Base-by-base conservation (phyloP, 1,140 invertebrate genomes). In the Drosophila triauraria region DNA sequence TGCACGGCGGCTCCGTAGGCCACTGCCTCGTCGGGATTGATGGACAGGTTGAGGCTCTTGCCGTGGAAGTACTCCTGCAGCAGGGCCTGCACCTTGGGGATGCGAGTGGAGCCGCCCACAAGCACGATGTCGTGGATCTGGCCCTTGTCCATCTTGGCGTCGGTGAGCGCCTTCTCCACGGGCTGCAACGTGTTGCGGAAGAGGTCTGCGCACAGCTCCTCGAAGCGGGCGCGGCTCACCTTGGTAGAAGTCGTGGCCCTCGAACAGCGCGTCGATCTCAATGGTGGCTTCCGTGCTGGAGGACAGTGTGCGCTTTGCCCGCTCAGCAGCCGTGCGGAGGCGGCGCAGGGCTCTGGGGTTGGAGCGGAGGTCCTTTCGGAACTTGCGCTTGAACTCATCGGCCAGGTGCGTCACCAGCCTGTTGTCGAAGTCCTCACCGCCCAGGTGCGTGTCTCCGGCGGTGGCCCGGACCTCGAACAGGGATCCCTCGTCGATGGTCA, bases 201-300 rank as follows among this genome's bases (percentile, higher is more conserved):
- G 40, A 98, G 94, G 93, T 98, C 98, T 57, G 96, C 95, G 91
- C 96, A 97, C 27, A 99, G 93, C 93, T 98, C 97, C 93, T 98
- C 97, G 91, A 97, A 97, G 43, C 96, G 93, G 8, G 97, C 97
- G 78, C 97, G 94, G 25, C 96, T 96, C 42, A 98, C 95, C 90
- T 95, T 97, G 1, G 97, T 98, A 97, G 93, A 97, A 98, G 92
- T 98, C 97, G 38, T 96, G 94, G 10, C 96, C 96, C 69, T 96
- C 96, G 67, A 95, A 95, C 30, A 97, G 88, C 5, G 96, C 95
- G 82, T 96, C 96, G 51, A 96, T 95, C 93, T 96, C 96, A 70
- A 97, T 93, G 91, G 94, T 96, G 2, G 95, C 95, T 93, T 96
- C 95, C 17, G 95, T 95, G 80, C 94, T 95, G 0, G 95, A 95